Evolutionary conservation across 2,797 vertebrate genomes (phyloP).

Genomic region (Acrossocheilus wenchowensis): DNA sequence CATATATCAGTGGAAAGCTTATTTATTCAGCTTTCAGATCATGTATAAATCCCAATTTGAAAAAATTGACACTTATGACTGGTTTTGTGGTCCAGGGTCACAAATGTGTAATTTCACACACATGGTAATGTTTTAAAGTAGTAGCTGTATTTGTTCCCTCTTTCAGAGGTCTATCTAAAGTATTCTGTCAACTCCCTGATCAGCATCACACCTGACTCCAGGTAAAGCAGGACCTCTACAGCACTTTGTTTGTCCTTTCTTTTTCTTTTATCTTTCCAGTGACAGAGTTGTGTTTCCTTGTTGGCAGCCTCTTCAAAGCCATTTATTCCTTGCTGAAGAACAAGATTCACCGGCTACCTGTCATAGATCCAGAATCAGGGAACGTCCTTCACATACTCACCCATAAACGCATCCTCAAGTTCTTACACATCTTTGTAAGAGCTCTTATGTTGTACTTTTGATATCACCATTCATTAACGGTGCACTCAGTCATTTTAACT

Average conservation of each 20-base stretch:
- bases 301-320: conserved; percentile 92
- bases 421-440: conserved; percentile 98
- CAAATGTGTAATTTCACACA: neutral
- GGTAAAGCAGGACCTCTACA: conserved; percentile 74
- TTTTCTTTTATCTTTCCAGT: conserved; percentile 39
- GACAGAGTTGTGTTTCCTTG: conserved; percentile 51
- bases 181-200: conserved; percentile 93
- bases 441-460: neutral
- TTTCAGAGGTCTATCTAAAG: conserved; percentile 92
- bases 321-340: conserved; percentile 98
- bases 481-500: neutral
- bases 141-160: conserved; percentile 17
- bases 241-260: neutral
- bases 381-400: conserved; percentile 99
- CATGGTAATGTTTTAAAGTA: neutral
- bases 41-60: too few species aligned
- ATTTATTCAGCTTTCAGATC: too few species aligned
- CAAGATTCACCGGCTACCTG: conserved; percentile 96
- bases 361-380: conserved; percentile 95
- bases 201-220: conserved; percentile 97
- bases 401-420: conserved; percentile 99
- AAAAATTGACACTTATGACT: too few species aligned
- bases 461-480: neutral
- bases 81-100: too few species aligned
- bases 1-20: too few species aligned